phyloP scores from a whole-genome alignment of 2,113 vertebrate species.

The Microtus richardsoni region DNA sequence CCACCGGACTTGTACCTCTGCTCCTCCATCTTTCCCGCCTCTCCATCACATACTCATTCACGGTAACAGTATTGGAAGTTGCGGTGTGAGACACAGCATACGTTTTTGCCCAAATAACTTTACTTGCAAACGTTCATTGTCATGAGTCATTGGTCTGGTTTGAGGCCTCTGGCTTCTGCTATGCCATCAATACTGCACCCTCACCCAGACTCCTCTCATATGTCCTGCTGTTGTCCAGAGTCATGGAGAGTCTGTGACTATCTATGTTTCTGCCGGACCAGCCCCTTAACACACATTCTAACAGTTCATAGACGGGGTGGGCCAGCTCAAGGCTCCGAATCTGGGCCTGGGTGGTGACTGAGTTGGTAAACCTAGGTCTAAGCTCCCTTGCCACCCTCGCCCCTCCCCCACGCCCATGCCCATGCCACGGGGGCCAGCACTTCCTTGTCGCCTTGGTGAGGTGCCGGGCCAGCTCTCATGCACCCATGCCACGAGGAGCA shows the following conservation, averaged over 20 bases:
- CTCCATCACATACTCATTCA: background rate
- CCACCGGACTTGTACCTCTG: background rate
- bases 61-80: background rate
- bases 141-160: background rate
- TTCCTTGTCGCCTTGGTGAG: too few relatives aligned
- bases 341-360: background rate
- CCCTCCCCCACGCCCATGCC: background rate
- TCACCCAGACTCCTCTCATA: background rate
- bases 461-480: background rate
- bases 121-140: background rate
- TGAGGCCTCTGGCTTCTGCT: background rate
- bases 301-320: background rate
- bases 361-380: background rate
- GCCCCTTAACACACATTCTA: background rate
- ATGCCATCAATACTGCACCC: background rate
- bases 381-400: background rate
- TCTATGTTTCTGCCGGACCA: background rate
- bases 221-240: background rate
- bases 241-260: background rate
- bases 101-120: background rate
- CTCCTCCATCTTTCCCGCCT: background rate
- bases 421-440: background rate
- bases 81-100: background rate
- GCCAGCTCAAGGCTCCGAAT: background rate
- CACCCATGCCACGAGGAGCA: background rate